phyloP scores from a whole-genome alignment of 2,113 vertebrate genomes.

The Crotalus tigris region DNA sequence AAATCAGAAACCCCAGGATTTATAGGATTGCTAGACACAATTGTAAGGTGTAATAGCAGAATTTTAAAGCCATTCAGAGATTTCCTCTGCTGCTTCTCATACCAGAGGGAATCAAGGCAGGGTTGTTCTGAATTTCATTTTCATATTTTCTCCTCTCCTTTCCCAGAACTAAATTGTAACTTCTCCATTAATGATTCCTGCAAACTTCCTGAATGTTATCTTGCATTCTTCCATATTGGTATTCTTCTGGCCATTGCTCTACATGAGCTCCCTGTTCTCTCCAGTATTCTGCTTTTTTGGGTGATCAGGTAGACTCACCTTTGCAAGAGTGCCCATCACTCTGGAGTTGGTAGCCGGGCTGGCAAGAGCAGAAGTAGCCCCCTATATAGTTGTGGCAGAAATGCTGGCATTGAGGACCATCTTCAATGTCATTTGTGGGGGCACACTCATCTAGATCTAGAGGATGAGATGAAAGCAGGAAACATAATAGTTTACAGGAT shows the following conservation, averaged over 20 bases:
- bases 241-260: not conserved
- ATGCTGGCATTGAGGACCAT: slow-evolving; percentile 75
- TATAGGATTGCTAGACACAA: not conserved
- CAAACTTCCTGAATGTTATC: not conserved
- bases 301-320: slow-evolving; percentile 61
- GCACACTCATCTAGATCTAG: slow-evolving; percentile 74
- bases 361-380: slow-evolving; percentile 87
- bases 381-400: slow-evolving; percentile 90
- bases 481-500: not conserved
- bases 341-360: slow-evolving; percentile 79
- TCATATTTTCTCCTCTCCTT: not conserved
- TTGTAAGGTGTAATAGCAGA: not conserved
- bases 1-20: not conserved
- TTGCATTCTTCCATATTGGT: not conserved
- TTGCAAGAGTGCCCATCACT: slow-evolving; percentile 76
- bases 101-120: not conserved
- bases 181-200: not conserved
- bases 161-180: not conserved
- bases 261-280: not conserved
- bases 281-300: not conserved
- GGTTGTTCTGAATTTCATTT: not conserved
- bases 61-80: not conserved
- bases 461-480: not conserved
- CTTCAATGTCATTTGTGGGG: slow-evolving; percentile 1
- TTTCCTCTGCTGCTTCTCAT: not conserved